Evolutionary conservation across 2,888 invertebrate species (phyloP).

Genomic region (Hirtodrosophila trivittata): DNA sequence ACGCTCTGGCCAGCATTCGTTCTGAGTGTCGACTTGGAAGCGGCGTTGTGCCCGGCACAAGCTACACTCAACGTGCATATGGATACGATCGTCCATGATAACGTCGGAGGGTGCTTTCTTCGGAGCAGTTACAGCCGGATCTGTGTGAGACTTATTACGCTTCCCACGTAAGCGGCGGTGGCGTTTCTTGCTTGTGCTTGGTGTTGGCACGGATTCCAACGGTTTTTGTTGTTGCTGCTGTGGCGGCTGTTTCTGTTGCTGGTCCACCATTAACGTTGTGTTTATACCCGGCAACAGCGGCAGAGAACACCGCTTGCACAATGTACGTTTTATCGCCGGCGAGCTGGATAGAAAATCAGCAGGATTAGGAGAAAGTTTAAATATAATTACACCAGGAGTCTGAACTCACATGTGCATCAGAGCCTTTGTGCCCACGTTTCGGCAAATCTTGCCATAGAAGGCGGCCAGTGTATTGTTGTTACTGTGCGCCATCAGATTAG

Average conservation of each 20-base stretch:
- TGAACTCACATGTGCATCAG: conserved; percentile 80
- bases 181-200: conserved; percentile 12
- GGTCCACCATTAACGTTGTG: conserved; percentile 58
- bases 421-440: conserved; percentile 81
- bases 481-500: conserved; percentile 80
- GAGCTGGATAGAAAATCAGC: conserved; percentile 63
- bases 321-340: conserved; percentile 80
- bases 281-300: conserved; percentile 79
- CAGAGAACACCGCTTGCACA: conserved; percentile 82
- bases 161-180: conserved; percentile 25
- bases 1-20: conserved; percentile 82
- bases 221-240: background rate
- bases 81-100: conserved; percentile 39
- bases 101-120: background rate
- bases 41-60: conserved; percentile 73
- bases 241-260: background rate
- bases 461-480: conserved; percentile 77
- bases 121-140: background rate
- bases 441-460: conserved; percentile 82
- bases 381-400: background rate
- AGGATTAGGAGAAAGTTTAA: background rate
- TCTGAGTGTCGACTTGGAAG: conserved; percentile 70
- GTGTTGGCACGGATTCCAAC: background rate
- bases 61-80: conserved; percentile 68
- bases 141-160: background rate